Percentiles rank a stretch among this genome's conserved stretches.
These are phyloP conservation scores for Sericinus montela DNA, from an alignment of 2,888 invertebrate genomes.

Conservation along the genomic window DNA sequence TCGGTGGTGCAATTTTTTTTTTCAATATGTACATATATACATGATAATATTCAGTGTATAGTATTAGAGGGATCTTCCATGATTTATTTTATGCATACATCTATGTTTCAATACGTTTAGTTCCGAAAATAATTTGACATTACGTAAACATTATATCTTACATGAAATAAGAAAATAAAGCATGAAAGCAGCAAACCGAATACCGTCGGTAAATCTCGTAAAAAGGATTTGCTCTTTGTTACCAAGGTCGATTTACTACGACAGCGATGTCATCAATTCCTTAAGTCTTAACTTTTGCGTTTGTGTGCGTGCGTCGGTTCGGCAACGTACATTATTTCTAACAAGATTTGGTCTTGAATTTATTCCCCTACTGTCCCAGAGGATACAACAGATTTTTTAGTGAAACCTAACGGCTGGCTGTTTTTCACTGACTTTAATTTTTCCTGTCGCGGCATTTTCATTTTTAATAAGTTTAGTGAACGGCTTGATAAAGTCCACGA, in stretches of 20 bases:
- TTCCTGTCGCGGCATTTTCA: too few species aligned
- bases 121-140: not conserved
- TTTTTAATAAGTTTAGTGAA: too few species aligned
- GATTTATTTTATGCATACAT: too few species aligned
- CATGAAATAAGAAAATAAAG: conserved; percentile 36
- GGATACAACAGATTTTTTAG: not conserved
- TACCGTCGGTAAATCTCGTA: conserved; percentile 71
- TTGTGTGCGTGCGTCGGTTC: conserved; percentile 13
- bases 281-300: conserved; percentile 18
- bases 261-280: conserved; percentile 43
- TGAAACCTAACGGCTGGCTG: not conserved
- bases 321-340: conserved; percentile 8
- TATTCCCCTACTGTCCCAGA: not conserved
- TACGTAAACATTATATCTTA: not conserved
- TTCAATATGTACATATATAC: too few species aligned
- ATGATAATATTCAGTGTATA: too few species aligned
- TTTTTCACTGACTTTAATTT: too few species aligned
- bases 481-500: too few species aligned
- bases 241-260: conserved; percentile 65
- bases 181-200: conserved; percentile 47
- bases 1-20: too few species aligned
- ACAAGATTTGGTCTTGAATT: conserved; percentile 13
- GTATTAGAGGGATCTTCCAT: too few species aligned
- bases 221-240: conserved; percentile 70
- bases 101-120: too few species aligned